Evolutionary conservation across 2,797 vertebrate species (phyloP).

Genomic region (Anisognathus igniventris): DNA sequence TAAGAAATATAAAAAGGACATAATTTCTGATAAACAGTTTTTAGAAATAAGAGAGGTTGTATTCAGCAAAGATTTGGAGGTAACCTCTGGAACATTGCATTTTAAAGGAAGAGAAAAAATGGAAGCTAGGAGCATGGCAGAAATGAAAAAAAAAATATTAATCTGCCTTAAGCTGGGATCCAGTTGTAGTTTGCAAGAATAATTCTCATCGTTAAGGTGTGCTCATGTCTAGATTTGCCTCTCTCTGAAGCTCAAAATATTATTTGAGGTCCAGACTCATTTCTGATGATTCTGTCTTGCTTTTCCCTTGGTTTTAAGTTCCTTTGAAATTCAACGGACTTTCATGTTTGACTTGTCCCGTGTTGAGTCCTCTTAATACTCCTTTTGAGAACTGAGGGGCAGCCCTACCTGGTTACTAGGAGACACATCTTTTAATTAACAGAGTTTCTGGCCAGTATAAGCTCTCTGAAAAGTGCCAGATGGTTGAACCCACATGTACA

Average conservation of each 20-base stretch:
- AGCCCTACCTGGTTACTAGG: neutral
- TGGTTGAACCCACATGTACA: neutral
- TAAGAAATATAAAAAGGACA: neutral
- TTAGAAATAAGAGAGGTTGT: neutral
- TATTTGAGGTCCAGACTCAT: neutral
- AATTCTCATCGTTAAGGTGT: neutral
- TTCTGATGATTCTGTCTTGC: neutral
- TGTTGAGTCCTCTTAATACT: neutral
- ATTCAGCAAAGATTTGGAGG: neutral
- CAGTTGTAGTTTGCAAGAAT: neutral
- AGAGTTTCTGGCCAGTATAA: neutral
- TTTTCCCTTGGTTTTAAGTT: neutral
- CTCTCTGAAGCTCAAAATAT: neutral
- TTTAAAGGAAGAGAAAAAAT: neutral
- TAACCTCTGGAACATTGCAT: rapidly evolving
- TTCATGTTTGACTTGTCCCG: neutral
- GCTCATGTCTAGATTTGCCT: neutral
- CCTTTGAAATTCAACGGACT: neutral
- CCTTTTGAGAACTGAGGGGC: neutral
- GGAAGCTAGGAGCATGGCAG: neutral
- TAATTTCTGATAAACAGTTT: neutral
- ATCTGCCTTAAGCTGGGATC: neutral
- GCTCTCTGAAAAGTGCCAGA: neutral
- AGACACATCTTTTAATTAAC: neutral
- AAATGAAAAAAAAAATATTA: neutral